Evolutionary conservation across 2,113 vertebrate genomes (phyloP), one percentile per base, ranked within the genome.

Genomic region (Athene cunicularia): DNA sequence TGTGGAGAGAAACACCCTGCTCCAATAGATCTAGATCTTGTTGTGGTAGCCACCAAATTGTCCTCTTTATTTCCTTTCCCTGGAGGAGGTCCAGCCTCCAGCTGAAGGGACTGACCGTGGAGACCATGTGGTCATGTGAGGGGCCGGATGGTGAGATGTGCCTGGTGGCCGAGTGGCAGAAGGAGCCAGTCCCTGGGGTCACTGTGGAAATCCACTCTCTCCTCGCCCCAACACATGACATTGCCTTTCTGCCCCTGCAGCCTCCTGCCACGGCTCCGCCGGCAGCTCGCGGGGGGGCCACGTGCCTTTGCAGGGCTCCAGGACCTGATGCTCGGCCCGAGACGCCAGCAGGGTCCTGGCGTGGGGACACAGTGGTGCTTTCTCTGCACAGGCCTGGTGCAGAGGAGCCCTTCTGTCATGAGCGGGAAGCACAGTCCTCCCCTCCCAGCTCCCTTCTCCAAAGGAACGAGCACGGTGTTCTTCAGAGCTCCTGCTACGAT

Each of bases 401-500:
- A 33, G 39, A 79, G 27, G 12, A 85, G 41, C 43, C 73, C 64
- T 64, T 28, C 35, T n/a, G 72, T 60, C 59, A 43, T 8, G n/a
- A 71, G 68, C 70, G 74, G 74, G 68, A 79, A 94, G 84, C 68
- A 35, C 60, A 52, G 58, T 26, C 68, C 80, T 90, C 73, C 67
- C 53, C 49, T 10, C 4, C 63, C 67, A 41, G 56, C 80, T 92
- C 93, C 14, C 8, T 86, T 91, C 85, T 88, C 80, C 72, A 92
- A 88, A 97, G 97, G 91, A 90, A 80, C 7, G 14, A 93, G 82
- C 87, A 86, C 14, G 4, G 89, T 75, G 87, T 62, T 94, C 68
- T 92, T 92, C 21, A 41, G 66, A 35, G 92, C 63, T 77, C 81
- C 90, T 52, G 89, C 95, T 84, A 35, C 70, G 83, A 93, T 98